Evolutionary conservation across 2,888 invertebrate species (phyloP).

Genomic region (Lithosia quadra): DNA sequence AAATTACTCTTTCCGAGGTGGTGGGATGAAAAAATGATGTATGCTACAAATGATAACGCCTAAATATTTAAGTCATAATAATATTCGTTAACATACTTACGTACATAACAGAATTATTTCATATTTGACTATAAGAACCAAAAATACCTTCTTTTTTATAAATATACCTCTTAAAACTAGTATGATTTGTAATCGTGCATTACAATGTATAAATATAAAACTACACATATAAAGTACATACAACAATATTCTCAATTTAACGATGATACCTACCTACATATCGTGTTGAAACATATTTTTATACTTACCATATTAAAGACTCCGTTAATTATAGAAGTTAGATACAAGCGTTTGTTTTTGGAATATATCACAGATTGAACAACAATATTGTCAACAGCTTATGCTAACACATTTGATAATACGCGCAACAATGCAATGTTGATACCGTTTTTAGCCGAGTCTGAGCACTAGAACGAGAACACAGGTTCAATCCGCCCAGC

Average conservation of each 20-base stretch:
- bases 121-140: neutral
- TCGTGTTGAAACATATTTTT: slow-evolving; percentile 7
- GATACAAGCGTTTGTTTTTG: slow-evolving; percentile 26
- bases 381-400: slow-evolving; percentile 43
- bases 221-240: neutral
- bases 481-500: slow-evolving; percentile 80
- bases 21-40: no score
- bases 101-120: no score
- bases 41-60: neutral
- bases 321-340: slow-evolving; percentile 12
- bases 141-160: neutral
- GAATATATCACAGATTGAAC: slow-evolving; percentile 36
- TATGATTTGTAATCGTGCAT: slow-evolving; percentile 30
- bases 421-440: slow-evolving; percentile 19
- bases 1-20: no score
- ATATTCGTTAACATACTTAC: neutral
- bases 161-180: neutral
- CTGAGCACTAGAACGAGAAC: slow-evolving; percentile 58
- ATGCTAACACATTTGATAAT: slow-evolving; percentile 41
- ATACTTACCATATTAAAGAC: slow-evolving; percentile 35
- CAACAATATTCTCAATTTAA: neutral
- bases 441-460: slow-evolving; percentile 34
- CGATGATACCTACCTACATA: neutral
- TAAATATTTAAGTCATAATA: neutral
- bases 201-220: slow-evolving; percentile 21